These are phyloP conservation scores for Lepilemur septentrionalis DNA, from an alignment of 2,797 vertebrate species.

Conservation along the genomic window DNA sequence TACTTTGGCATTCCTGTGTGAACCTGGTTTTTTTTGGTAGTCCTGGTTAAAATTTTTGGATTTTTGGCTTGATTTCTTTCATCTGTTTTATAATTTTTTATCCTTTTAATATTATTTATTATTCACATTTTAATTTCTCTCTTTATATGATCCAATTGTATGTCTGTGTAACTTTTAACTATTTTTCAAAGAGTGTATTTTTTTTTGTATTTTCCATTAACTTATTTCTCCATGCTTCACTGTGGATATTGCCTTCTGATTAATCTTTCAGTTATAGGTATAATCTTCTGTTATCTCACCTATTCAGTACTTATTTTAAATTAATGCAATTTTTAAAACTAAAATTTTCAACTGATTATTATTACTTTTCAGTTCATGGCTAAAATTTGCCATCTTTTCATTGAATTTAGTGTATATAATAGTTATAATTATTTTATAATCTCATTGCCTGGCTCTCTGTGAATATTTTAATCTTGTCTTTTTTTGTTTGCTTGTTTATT, in stretches of 20 bases:
- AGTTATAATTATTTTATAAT: not conserved
- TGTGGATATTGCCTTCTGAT: not conserved
- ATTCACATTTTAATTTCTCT: not conserved
- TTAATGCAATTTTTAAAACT: not conserved
- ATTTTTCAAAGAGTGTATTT: not conserved
- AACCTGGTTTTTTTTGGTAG: not conserved
- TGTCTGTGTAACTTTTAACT: not conserved
- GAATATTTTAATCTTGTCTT: not conserved
- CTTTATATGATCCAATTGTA: not conserved
- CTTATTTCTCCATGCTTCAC: not conserved
- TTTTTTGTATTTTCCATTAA: not conserved
- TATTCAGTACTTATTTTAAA: not conserved
- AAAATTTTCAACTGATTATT: not conserved
- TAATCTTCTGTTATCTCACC: not conserved
- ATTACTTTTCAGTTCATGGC: not conserved
- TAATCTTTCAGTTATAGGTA: not conserved
- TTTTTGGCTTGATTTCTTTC: not conserved
- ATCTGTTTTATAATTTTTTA: not conserved
- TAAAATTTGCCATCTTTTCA: not conserved
- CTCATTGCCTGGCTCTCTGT: not conserved
- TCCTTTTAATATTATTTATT: not conserved
- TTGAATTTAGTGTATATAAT: not conserved
- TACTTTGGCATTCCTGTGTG: not conserved
- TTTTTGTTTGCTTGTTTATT: not conserved
- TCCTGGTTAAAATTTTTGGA: not conserved